Evolutionary conservation across 2,888 invertebrate species (phyloP), one percentile per base, ranked within the genome.

Genomic region (Drosophila helvetica): DNA sequence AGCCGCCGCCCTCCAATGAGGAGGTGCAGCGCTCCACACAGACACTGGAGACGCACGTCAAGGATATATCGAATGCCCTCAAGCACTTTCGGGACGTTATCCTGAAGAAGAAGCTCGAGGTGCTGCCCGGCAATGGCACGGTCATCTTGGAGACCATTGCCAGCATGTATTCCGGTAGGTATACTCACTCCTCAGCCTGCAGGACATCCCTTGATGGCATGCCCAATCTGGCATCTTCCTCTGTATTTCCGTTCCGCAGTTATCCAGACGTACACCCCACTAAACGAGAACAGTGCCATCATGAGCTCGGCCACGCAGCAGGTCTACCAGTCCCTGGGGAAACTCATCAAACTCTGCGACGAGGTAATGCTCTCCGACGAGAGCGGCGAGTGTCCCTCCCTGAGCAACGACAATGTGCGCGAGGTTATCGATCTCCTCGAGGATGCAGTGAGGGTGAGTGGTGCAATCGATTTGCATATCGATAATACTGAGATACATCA

Each of bases 81-180:
- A 96, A 96, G 90, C 98, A 98, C 93, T 97, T 98, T 92, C 95
- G 96, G 86, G 98, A 98, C 93, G 98, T 98, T 73, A 97, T 98
- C 80, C 95, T 96, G 71, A 98, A 97, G 93, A 95, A 97, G 92
- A 98, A 96, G 92, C 93, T 97, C 89, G 97, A 98, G 93, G 97
- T 98, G 94, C 93, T 98, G 84, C 97, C 98, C 3, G 98, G 97
- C 75, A 97, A 98, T 92, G 98, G 98, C 74, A 98, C 98, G 55
- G 96, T 98, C 88, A 96, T 98, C 75, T 94, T 98, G 91, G 98
- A 98, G 92, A 97, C 96, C 62, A 96, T 98, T 80, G 96, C 97
- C 90, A 95, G 96, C 90, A 96, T 97, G 92, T 96, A 96, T 92
- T 95, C 95, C 92, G 94, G 94, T 94, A 91, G 76, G 74, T 72